Base-by-base conservation (phyloP, 2,797 vertebrate species). In the Anabacerthia variegaticeps region DNA sequence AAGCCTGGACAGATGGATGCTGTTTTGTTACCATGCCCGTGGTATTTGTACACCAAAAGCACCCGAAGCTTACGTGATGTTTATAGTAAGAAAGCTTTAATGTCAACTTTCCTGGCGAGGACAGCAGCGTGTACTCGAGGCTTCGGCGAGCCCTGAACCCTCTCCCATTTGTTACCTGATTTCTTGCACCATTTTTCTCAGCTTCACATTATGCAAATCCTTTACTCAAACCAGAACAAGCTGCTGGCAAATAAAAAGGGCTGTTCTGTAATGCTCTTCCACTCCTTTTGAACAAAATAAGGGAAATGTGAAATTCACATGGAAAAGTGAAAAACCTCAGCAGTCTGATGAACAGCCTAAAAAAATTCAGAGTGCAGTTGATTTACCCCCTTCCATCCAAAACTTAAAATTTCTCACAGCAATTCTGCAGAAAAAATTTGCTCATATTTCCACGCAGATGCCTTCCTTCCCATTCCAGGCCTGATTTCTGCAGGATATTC, bases 41-140 rank as follows among this genome's bases (percentile, higher is more conserved):
- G 69, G 89, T 88, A 58, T 85, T 32, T 62, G 88, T 32, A 69
- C 66, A 79, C 79, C 36, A 0, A 88, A 56, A 88, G 73, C 88
- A 68, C 83, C 59, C 83, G 22, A n/a, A 67, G 88, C 94, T 92
- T 92, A 86, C 67, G 55, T 81, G 91, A 80, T 85, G 83, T 92
- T 90, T 93, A 90, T 9, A 68, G 86, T 23, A 39, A 76, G 86
- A 83, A 81, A 78, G 80, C 62, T 84, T 88, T 65, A 81, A 78
- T 15, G 62, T 74, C 59, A 63, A 56, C 73, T 79, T 69, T 81
- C 88, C 74, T 14, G 39, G 37, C 11, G 2, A 75, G 81, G 56
- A 21, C 66, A 75, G 72, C 51, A 22, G 75, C 0, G 22, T 28
- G 26, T 9, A 37, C 4, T 34, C 56, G 26, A 85, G 84, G 68